Conservation (phyloP, 2,797 vertebrate species). For the Urophycis tenuis region DNA sequence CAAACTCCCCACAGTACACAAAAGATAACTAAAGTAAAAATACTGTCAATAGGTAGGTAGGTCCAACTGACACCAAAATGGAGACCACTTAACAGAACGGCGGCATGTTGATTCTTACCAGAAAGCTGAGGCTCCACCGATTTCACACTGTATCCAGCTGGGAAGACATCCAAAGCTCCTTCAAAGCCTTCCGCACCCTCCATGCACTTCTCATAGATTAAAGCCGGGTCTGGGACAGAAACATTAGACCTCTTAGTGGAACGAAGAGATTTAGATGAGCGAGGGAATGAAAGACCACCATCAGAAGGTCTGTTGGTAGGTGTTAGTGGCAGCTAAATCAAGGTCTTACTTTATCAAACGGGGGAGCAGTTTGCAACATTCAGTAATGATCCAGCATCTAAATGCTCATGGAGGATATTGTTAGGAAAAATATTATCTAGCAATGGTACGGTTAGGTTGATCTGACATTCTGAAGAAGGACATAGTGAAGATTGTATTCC, state of each 20-base stretch:
- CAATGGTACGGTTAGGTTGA: too few relatives aligned
- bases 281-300: too few relatives aligned
- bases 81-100: not conserved
- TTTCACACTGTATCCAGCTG: slow-evolving; percentile 80
- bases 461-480: too few relatives aligned
- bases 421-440: too few relatives aligned
- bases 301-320: not conserved
- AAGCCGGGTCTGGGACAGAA: slow-evolving; percentile 78
- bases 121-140: slow-evolving; percentile 88
- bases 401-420: not conserved
- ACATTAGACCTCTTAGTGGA: not conserved
- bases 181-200: slow-evolving; percentile 85
- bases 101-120: slow-evolving; percentile 66
- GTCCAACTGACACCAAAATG: not conserved
- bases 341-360: too few relatives aligned
- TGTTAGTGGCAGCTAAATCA: not conserved
- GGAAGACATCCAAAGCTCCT: slow-evolving; percentile 83
- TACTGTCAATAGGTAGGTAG: too few relatives aligned
- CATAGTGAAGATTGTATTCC: too few relatives aligned
- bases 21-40: not conserved
- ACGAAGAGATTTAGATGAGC: not conserved
- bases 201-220: slow-evolving; percentile 92
- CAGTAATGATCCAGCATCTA: not conserved
- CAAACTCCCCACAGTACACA: not conserved
- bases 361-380: not conserved